A percentile compares a stretch with the other conserved stretches of the same genome.
phyloP scores from a whole-genome alignment of 1,140 invertebrate species.

The Zaprionus lachaisei region DNA sequence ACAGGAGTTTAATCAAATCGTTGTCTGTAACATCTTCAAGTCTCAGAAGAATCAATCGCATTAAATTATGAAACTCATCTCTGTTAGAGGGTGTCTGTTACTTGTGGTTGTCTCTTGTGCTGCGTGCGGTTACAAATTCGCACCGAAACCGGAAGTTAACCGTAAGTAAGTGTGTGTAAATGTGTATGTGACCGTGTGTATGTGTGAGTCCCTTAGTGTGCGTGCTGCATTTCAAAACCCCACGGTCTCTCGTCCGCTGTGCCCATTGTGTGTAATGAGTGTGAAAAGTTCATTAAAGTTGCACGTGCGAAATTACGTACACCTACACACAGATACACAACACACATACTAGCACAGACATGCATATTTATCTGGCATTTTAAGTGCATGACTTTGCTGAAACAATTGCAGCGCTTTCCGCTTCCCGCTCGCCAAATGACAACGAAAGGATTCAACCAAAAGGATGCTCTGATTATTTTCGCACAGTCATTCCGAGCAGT shows the following conservation, averaged over 20 bases:
- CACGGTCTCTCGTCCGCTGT: constrained; percentile 13
- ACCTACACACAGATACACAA: constrained; percentile 7
- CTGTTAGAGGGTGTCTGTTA: background rate
- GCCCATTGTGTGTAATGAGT: constrained; percentile 69
- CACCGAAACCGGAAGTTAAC: constrained; percentile 36
- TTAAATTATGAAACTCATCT: no score
- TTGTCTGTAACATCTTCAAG: no score
- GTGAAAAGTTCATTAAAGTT: constrained; percentile 80
- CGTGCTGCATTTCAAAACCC: constrained; percentile 7
- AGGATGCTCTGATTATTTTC: constrained; percentile 62
- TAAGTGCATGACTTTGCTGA: constrained; percentile 62
- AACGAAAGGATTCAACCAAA: background rate
- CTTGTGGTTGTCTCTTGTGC: background rate
- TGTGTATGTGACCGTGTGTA: background rate
- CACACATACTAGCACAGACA: background rate
- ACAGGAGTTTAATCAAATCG: no score
- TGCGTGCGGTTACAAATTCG: constrained; percentile 40
- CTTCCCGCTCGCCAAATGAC: constrained; percentile 2
- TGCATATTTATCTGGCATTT: constrained; percentile 31
- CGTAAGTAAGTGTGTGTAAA: background rate
- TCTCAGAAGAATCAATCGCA: no score
- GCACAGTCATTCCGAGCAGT: constrained; percentile 45
- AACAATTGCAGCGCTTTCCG: constrained; percentile 18
- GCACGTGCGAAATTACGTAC: constrained; percentile 71
- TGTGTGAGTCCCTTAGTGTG: constrained; percentile 14